phyloP scores from a whole-genome alignment of 2,888 invertebrate genomes.

The Sesia bembeciformis region DNA sequence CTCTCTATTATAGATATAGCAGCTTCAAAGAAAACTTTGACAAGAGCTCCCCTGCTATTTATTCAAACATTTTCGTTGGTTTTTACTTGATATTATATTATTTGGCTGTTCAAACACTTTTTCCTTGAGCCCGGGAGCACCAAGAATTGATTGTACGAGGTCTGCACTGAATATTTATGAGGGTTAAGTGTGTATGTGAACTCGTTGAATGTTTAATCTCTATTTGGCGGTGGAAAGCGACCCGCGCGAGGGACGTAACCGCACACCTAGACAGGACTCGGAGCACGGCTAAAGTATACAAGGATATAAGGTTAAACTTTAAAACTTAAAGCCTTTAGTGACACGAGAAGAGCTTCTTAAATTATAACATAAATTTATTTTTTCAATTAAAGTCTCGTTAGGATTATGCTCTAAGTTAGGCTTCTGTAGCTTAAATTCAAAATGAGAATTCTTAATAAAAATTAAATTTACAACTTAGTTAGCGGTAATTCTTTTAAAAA shows the following conservation, averaged over 20 bases:
- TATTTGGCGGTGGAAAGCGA: conserved; percentile 36
- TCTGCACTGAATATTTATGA: conserved; percentile 68
- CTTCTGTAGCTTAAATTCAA: too few relatives aligned
- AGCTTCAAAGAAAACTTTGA: conserved; percentile 2
- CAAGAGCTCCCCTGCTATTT: conserved; percentile 35
- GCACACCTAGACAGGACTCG: conserved; percentile 5
- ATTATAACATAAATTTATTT: too few relatives aligned
- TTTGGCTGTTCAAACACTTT: conserved; percentile 59
- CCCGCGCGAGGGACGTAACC: conserved; percentile 8
- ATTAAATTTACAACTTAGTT: too few relatives aligned
- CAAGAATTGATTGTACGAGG: conserved; percentile 67
- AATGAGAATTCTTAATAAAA: too few relatives aligned
- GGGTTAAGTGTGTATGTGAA: conserved; percentile 71
- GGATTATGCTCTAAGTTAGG: too few relatives aligned
- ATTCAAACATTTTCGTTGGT: conserved; percentile 23
- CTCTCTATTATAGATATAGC: conserved; percentile 2
- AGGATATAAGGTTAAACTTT: too few relatives aligned
- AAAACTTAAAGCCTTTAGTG: too few relatives aligned
- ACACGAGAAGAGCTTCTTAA: too few relatives aligned
- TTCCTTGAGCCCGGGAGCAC: conserved; percentile 35
- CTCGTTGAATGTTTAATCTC: conserved; percentile 72
- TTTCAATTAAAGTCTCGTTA: too few relatives aligned
- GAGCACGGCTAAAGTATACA: not conserved
- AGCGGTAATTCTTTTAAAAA: too few relatives aligned
- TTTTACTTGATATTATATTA: conserved; percentile 60